Conservation (phyloP, 2,113 vertebrate species). For the Aldabrachelys gigantea region DNA sequence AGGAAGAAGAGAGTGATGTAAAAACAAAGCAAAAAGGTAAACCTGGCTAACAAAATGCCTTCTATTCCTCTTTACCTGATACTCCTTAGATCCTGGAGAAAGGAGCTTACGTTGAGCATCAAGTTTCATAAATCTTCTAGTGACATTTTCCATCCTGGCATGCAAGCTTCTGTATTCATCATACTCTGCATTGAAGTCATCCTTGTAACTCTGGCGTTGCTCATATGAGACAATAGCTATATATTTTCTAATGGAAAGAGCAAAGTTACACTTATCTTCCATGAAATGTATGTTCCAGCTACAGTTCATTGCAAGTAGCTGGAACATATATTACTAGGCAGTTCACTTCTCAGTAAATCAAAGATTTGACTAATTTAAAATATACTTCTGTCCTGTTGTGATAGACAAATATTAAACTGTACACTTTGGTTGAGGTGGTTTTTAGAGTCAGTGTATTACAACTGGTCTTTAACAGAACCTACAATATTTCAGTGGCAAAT, state of each 20-base stretch:
- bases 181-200: slow-evolving; percentile 92
- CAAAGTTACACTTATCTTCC: neutral
- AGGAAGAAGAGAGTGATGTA: neutral
- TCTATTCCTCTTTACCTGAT: slow-evolving; percentile 81
- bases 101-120: slow-evolving; percentile 82
- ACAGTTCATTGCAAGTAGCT: neutral
- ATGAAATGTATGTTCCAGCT: neutral
- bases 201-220: slow-evolving; percentile 89
- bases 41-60: neutral
- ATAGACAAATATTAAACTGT: neutral
- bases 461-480: neutral
- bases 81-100: slow-evolving; percentile 86
- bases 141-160: slow-evolving; percentile 84
- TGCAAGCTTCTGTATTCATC: slow-evolving; percentile 89
- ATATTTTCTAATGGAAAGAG: slow-evolving; percentile 83
- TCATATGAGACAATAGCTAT: slow-evolving; percentile 82
- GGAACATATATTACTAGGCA: neutral
- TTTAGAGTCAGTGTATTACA: neutral
- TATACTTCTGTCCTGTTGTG: neutral
- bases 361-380: neutral
- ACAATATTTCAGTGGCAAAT: neutral
- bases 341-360: neutral
- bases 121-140: slow-evolving; percentile 83
- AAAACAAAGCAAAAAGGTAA: neutral
- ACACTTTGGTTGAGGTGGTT: neutral